phyloP scores from a whole-genome alignment of 2,888 invertebrate genomes.

The Morinoia aosen region DNA sequence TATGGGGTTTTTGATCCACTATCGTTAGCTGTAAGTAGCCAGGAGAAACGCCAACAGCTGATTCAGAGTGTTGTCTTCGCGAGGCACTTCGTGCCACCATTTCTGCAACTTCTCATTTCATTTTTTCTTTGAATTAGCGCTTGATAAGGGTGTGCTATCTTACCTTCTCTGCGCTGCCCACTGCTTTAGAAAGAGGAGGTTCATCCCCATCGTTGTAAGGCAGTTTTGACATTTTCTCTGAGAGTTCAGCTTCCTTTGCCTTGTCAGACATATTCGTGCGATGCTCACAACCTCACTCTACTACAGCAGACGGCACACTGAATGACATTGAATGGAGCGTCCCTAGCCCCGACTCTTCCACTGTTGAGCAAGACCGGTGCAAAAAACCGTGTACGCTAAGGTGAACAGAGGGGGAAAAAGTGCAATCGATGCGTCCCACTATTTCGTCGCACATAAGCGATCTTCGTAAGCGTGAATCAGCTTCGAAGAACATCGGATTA shows the following conservation, averaged over 20 bases:
- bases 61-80: not conserved
- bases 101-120: not conserved
- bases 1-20: too few relatives aligned
- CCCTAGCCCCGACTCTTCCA: not conserved
- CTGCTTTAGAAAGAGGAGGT: conserved; percentile 54
- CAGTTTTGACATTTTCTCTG: conserved; percentile 47
- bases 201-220: conserved; percentile 28
- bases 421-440: not conserved
- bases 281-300: conserved; percentile 2
- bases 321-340: conserved; percentile 30
- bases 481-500: too few relatives aligned
- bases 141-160: not conserved
- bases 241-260: conserved; percentile 44
- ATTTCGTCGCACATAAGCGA: not conserved
- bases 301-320: conserved; percentile 31
- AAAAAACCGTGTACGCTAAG: not conserved
- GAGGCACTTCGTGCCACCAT: not conserved
- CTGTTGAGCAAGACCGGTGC: not conserved
- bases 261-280: conserved; percentile 31
- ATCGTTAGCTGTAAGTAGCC: not conserved
- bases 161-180: conserved; percentile 54
- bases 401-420: not conserved
- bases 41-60: not conserved
- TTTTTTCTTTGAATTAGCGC: not conserved
- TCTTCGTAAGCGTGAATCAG: not conserved